These are phyloP conservation scores for Synergus japonicus DNA, from an alignment of 2,888 invertebrate genomes.

Conservation along the genomic window DNA sequence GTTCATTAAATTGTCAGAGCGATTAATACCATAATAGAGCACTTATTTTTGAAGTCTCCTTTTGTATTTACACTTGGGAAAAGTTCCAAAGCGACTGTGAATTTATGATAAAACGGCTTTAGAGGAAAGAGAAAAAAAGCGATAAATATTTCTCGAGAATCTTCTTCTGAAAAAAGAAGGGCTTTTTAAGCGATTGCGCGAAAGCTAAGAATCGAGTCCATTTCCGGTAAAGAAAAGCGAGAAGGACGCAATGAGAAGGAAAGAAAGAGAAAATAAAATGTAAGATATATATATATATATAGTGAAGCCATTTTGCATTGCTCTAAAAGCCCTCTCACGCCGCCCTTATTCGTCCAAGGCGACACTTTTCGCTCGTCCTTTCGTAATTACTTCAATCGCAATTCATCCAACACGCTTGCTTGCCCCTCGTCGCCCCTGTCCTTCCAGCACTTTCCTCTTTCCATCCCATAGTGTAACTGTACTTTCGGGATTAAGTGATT, in stretches of 20 bases:
- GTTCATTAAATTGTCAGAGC: neutral
- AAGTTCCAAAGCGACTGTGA: neutral
- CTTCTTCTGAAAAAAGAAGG: neutral
- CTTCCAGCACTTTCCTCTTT: constrained; percentile 33
- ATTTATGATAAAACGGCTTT: neutral
- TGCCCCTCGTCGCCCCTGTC: constrained; percentile 1
- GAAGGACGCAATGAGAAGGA: neutral
- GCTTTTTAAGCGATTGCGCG: constrained; percentile 57
- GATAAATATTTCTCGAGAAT: constrained; percentile 4
- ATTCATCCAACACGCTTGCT: constrained; percentile 45
- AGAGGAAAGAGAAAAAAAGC: neutral
- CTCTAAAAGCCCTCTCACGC: constrained; percentile 18
- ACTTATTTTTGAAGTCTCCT: neutral
- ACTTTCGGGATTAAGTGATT: constrained; percentile 57
- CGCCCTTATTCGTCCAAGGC: constrained; percentile 10
- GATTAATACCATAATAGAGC: neutral
- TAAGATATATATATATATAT: constrained; percentile 17
- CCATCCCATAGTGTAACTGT: constrained; percentile 27
- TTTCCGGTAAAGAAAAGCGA: constrained; percentile 33
- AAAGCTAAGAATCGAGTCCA: constrained; percentile 32
- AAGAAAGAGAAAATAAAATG: constrained; percentile 20
- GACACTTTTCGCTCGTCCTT: constrained; percentile 41
- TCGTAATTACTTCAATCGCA: constrained; percentile 45
- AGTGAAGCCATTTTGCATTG: constrained; percentile 39
- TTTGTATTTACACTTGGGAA: neutral